Percentiles rank a stretch among this genome's conserved stretches.
These are phyloP conservation scores for Ernsta delagoae DNA, from an alignment of 2,888 invertebrate genomes.

Conservation along the genomic window DNA sequence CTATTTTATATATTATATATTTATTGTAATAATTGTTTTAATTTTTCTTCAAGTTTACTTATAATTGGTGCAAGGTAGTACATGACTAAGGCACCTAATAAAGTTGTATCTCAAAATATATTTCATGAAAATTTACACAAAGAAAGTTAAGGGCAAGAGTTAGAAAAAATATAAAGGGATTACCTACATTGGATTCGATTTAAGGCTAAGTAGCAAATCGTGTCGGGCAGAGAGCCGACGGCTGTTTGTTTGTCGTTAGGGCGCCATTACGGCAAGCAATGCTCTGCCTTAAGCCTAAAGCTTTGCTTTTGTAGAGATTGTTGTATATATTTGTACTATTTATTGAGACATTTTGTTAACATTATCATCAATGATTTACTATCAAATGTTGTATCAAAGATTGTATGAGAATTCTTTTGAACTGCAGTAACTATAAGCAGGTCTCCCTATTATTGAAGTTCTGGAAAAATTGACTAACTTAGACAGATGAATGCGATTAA, in stretches of 20 bases:
- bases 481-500: too few species aligned
- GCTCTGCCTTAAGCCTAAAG: background rate
- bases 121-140: background rate
- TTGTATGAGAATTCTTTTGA: too few species aligned
- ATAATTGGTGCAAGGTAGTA: too few species aligned
- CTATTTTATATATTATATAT: too few species aligned
- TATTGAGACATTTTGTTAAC: background rate
- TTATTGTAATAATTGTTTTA: too few species aligned
- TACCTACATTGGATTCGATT: slow-evolving; percentile 19
- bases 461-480: too few species aligned
- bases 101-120: too few species aligned
- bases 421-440: too few species aligned
- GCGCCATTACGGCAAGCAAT: slow-evolving; percentile 21
- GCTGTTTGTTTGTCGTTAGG: slow-evolving; percentile 29
- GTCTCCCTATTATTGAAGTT: too few species aligned
- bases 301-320: too few species aligned
- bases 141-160: background rate
- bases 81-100: too few species aligned
- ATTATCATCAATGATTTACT: background rate
- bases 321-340: background rate
- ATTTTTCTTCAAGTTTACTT: too few species aligned
- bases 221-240: slow-evolving; percentile 25
- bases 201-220: slow-evolving; percentile 40
- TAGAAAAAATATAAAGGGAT: slow-evolving; percentile 19
- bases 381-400: background rate